These are phyloP conservation scores for Myanophis thanlyinensis DNA, from an alignment of 2,113 vertebrate species.

Conservation along the genomic window DNA sequence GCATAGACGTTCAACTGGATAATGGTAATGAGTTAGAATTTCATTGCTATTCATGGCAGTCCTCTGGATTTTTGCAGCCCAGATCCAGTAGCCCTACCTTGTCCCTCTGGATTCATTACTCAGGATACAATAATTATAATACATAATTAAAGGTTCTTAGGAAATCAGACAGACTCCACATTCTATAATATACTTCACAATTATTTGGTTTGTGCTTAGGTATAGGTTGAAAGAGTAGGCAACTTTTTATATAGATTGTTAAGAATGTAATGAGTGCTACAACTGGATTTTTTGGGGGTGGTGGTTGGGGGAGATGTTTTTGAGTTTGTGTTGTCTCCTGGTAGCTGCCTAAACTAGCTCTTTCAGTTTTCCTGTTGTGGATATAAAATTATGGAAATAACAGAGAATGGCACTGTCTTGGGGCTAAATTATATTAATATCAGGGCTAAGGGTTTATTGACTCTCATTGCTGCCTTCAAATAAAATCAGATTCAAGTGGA, in stretches of 20 bases:
- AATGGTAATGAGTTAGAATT: neutral
- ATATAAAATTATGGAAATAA: neutral
- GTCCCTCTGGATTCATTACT: neutral
- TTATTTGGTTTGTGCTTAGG: neutral
- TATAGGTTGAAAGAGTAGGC: neutral
- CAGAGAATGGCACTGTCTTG: neutral
- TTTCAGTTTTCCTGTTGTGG: neutral
- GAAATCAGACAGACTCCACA: neutral
- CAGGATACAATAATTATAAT: neutral
- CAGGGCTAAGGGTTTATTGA: neutral
- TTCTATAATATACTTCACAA: neutral
- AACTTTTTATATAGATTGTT: neutral
- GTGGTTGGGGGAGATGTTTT: neutral
- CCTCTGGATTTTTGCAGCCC: neutral
- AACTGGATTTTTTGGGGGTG: neutral
- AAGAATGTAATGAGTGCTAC: neutral
- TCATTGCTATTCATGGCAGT: neutral
- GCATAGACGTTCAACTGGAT: neutral
- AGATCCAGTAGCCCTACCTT: neutral
- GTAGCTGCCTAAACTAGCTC: neutral
- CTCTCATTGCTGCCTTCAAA: neutral
- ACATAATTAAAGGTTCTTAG: neutral
- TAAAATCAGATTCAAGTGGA: neutral
- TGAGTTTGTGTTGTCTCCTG: neutral
- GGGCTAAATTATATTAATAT: neutral